Evolutionary conservation across 2,113 vertebrate species (phyloP), one percentile per base, ranked within the genome.

Genomic region (Gallinago paraguaiae): DNA sequence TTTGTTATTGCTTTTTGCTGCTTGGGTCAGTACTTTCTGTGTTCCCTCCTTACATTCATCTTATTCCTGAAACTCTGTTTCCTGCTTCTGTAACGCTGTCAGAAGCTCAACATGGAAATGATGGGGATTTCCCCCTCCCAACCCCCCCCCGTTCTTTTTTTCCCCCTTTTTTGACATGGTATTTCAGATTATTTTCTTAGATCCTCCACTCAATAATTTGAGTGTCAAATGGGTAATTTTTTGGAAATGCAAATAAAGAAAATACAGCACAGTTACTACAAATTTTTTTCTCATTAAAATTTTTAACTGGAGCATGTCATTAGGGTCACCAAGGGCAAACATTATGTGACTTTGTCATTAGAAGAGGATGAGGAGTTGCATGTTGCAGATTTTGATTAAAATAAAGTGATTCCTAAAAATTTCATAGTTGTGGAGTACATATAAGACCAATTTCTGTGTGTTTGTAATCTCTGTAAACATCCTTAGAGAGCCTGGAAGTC

Each of bases 81-180:
- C 41, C 69, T 41, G 51, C 37, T 74, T 56, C 31, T 60, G 45
- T 22, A 37, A 17, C 17, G 7, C 23, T 8, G 5, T 13, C 19
- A 19, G 19, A 30, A 64, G 8, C 7, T 3, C 53, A 53, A 4
- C 23, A 2, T n/a, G 61, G 12, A 28, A 13, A 46, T 0, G 0
- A 10, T 10, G 17, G 35, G 12, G 4, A 54, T 24, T 2, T 2
- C 39, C 30, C 18, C 17, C 11, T 5, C 11, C 6, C 11, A 35
- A 25, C 18, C 17, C 11, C 6, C 9, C 6, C 11, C 20, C 24
- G 3, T 13, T 77, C 6, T 31, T 35, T 37, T 3, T 7, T 1
- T 2, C 6, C 8, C 16, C 3, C 17, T 33, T 43, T 72, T 37
- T 43, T 51, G 59, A 27, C 19, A 6, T 30, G 17, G 20, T 18